Conservation (phyloP, 2,888 invertebrate genomes). For the Anarsia innoxiella region DNA sequence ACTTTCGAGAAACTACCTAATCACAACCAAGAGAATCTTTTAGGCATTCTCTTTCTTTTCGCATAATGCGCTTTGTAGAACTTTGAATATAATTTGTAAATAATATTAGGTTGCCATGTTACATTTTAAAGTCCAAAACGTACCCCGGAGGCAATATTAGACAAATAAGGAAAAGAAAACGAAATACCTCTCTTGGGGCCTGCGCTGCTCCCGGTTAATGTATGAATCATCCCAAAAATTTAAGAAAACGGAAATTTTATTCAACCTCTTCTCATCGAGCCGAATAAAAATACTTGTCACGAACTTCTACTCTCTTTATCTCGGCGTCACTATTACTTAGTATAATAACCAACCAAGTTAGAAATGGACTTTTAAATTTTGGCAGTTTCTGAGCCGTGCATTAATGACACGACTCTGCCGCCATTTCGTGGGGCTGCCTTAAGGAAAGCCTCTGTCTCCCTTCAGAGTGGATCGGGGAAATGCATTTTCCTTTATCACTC, state of each 20-base stretch:
- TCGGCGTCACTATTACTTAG: conserved; percentile 26
- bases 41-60: no score
- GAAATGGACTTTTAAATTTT: conserved; percentile 61
- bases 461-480: conserved; percentile 49
- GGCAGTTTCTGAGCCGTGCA: conserved; percentile 47
- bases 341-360: conserved; percentile 49
- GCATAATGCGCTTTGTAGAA: no score
- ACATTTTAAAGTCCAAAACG: conserved; percentile 7
- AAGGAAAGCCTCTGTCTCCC: conserved; percentile 44
- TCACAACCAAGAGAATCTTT: no score
- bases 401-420: conserved; percentile 61
- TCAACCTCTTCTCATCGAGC: conserved; percentile 14
- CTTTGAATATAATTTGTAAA: no score
- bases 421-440: conserved; percentile 61
- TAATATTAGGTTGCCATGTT: no score
- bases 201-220: conserved; percentile 8
- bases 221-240: conserved; percentile 20
- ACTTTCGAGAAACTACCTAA: no score
- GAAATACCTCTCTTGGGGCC: conserved; percentile 8
- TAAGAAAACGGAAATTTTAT: conserved; percentile 14
- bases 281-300: conserved; percentile 27
- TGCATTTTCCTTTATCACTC: conserved; percentile 72
- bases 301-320: conserved; percentile 31
- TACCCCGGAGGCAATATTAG: conserved; percentile 7
- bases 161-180: conserved; percentile 10